phyloP scores from a whole-genome alignment of 2,888 invertebrate species.

The Neoascia interrupta region DNA sequence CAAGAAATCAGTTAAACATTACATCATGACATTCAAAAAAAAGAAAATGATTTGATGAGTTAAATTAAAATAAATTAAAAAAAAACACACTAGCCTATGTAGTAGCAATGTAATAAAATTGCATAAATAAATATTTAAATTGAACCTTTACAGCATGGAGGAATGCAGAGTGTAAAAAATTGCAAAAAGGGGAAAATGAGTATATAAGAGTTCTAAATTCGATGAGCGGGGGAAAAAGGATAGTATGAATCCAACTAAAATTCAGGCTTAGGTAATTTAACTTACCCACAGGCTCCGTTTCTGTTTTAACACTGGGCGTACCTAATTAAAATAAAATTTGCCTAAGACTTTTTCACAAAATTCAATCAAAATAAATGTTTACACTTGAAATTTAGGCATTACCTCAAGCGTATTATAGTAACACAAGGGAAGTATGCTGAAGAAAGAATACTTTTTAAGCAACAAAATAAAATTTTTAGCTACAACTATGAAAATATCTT shows the following conservation, averaged over 20 bases:
- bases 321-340: conserved; percentile 63
- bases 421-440: too few species aligned
- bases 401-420: conserved; percentile 36
- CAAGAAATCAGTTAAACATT: not conserved
- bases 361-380: conserved; percentile 20
- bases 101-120: conserved; percentile 45
- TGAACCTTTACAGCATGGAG: conserved; percentile 59
- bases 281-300: conserved; percentile 66
- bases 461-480: too few species aligned
- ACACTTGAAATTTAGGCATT: conserved; percentile 19
- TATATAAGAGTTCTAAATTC: conserved; percentile 50
- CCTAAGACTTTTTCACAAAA: conserved; percentile 60
- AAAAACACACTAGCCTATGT: conserved; percentile 38
- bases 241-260: conserved; percentile 55
- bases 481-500: too few species aligned
- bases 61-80: conserved; percentile 28
- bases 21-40: not conserved
- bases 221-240: conserved; percentile 63
- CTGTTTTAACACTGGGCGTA: conserved; percentile 62
- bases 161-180: conserved; percentile 61
- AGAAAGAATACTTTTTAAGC: too few species aligned
- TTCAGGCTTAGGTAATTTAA: conserved; percentile 54
- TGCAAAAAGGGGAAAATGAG: conserved; percentile 62
- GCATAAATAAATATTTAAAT: conserved; percentile 50
- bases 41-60: conserved; percentile 43